Base-by-base conservation (phyloP, 2,888 invertebrate species). In the Amiota mariae region DNA sequence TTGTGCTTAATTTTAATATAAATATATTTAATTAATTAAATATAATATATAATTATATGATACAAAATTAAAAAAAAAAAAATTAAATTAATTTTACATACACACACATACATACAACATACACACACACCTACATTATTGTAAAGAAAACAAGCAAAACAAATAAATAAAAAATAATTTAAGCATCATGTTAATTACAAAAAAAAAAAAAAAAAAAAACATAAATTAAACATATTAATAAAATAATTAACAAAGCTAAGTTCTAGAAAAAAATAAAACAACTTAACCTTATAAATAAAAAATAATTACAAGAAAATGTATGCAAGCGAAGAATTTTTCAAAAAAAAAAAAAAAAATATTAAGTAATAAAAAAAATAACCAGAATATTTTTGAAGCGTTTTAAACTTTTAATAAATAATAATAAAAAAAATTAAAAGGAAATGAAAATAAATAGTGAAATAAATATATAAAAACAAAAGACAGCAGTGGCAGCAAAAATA, bases 381-480 rank as follows among this genome's bases (percentile, higher is more conserved):
- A 36, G 36, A 36, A 83, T 84, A 84, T 85, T 84, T 84, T 84
- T 84, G 86, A 85, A 85, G 86, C 83, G 83, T 85, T 84, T 84
- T 83, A 83, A 82, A 46, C 70, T 70, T 70, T 70, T 70, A 70
- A 79, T 73, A 78, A 78, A 75, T 76, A 20, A 51, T 57, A n/a
- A 20, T 49, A 66, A 49, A 76, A 72, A 56, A 81, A 82, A 83
- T 18, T 18, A 66, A 66, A 36, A 8, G 47, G 47, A 71, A 54
- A 54, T n/a, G 8, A 15, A 73, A 77, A 76, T 72, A 78, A 71
- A 59, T 63, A 70, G 76, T 72, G 73, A 71, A 56, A 71, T 72
- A 76, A 76, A 67, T 57, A 36, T 75, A 87, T 87, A 88, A 88
- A 87, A 88, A 87, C 88, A 87, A 88, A 87, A 88, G 87, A 51